Conservation (phyloP, 2,888 invertebrate genomes). For the Myopa testacea region DNA sequence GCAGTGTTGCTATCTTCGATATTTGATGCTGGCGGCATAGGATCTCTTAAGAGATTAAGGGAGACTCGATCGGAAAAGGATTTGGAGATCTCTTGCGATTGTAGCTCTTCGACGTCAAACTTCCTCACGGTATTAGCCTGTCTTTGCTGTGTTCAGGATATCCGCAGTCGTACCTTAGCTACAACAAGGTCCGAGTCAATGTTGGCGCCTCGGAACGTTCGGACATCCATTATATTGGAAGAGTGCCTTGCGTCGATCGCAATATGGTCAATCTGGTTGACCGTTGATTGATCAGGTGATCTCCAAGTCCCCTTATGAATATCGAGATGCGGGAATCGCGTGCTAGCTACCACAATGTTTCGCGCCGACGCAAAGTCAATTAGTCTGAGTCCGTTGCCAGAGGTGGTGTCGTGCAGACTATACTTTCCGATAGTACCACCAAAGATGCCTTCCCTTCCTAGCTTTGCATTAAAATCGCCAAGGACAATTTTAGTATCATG, state of each 20-base stretch:
- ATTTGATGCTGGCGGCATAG: background rate
- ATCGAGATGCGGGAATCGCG: background rate
- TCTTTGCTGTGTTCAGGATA: background rate
- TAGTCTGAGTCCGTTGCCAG: background rate
- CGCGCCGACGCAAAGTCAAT: background rate
- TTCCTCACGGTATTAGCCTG: background rate
- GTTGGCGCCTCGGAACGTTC: background rate
- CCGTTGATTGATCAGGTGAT: background rate
- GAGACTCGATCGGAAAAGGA: background rate
- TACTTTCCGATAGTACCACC: background rate
- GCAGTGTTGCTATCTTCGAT: background rate
- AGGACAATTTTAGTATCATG: background rate
- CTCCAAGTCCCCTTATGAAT: background rate
- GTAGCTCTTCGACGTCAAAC: constrained; percentile 14
- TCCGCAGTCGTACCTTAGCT: background rate
- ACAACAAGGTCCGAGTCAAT: constrained; percentile 1
- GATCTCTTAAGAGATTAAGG: background rate
- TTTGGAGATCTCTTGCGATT: constrained; percentile 13
- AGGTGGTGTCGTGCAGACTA: background rate
- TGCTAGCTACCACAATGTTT: background rate
- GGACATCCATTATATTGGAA: background rate
- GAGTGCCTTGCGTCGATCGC: background rate
- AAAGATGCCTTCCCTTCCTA: background rate
- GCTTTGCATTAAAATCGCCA: background rate
- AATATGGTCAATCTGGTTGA: background rate